Evolutionary conservation across 2,113 vertebrate species (phyloP).

Genomic region (Tychaedon coryphoeus): DNA sequence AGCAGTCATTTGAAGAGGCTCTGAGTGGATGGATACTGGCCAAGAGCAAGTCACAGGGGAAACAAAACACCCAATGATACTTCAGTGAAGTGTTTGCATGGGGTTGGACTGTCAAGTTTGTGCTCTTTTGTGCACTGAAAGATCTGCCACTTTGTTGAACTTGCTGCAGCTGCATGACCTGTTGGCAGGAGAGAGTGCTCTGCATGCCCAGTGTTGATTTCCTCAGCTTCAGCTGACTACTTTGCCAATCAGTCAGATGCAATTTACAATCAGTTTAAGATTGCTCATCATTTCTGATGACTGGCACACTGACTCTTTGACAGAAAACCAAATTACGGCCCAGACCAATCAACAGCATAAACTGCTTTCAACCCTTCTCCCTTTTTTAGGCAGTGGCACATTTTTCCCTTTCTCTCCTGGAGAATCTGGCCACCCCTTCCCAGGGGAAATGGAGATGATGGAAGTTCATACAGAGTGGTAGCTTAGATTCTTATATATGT

Average conservation of each 20-base stretch:
- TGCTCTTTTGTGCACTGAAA: neutral
- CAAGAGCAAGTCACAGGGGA: neutral
- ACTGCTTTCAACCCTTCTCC: neutral
- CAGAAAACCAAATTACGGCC: constrained; percentile 49
- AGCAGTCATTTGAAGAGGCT: constrained; percentile 19
- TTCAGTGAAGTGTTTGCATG: neutral
- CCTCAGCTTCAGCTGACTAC: constrained; percentile 61
- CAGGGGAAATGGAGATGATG: neutral
- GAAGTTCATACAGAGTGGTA: neutral
- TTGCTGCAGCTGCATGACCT: constrained; percentile 48
- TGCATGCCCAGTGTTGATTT: constrained; percentile 55
- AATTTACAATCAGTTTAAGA: constrained; percentile 77
- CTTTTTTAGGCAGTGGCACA: neutral
- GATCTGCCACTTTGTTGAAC: constrained; percentile 42
- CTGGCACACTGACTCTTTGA: constrained; percentile 48
- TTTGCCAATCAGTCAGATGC: constrained; percentile 69
- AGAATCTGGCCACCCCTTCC: neutral
- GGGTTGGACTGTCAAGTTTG: neutral
- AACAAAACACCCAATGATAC: neutral
- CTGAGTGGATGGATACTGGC: neutral
- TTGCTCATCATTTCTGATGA: constrained; percentile 64
- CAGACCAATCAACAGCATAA: constrained; percentile 53
- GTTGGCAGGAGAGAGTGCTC: constrained; percentile 17
- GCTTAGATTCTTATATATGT: neutral
- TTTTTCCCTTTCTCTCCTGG: neutral